Conservation (phyloP, 2,797 vertebrate species). For the Aythya fuligula region DNA sequence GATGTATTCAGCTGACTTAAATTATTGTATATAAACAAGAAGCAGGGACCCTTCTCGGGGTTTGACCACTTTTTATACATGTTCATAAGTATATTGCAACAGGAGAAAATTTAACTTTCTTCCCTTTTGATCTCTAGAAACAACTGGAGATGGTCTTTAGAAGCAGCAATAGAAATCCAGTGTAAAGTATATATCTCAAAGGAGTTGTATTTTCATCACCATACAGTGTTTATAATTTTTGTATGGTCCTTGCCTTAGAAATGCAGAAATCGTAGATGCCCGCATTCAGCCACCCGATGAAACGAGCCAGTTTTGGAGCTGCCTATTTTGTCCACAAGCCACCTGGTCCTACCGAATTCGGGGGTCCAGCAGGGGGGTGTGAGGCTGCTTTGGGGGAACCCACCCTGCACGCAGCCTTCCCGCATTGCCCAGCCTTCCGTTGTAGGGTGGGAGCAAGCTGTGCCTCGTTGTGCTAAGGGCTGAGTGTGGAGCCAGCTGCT, state of each 20-base stretch:
- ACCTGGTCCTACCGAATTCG: not conserved
- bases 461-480: not conserved
- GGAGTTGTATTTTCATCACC: slow-evolving; percentile 60
- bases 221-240: slow-evolving; percentile 67
- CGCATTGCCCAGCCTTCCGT: not conserved
- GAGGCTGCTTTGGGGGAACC: not conserved
- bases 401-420: not conserved
- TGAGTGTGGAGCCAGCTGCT: not conserved
- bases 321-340: not conserved
- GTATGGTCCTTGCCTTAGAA: slow-evolving; percentile 70
- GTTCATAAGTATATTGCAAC: slow-evolving; percentile 76
- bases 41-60: slow-evolving; percentile 78
- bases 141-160: slow-evolving; percentile 68
- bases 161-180: slow-evolving; percentile 83
- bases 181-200: slow-evolving; percentile 73
- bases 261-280: slow-evolving; percentile 47
- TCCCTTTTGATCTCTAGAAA: slow-evolving; percentile 72
- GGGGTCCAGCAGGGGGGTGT: not conserved
- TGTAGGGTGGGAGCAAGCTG: not conserved
- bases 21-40: slow-evolving; percentile 94
- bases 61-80: slow-evolving; percentile 87
- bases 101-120: slow-evolving; percentile 69
- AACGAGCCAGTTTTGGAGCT: slow-evolving; percentile 13
- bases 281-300: not conserved
- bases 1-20: slow-evolving; percentile 86